phyloP scores from a whole-genome alignment of 2,113 vertebrate genomes.

The Zosterops borbonicus region DNA sequence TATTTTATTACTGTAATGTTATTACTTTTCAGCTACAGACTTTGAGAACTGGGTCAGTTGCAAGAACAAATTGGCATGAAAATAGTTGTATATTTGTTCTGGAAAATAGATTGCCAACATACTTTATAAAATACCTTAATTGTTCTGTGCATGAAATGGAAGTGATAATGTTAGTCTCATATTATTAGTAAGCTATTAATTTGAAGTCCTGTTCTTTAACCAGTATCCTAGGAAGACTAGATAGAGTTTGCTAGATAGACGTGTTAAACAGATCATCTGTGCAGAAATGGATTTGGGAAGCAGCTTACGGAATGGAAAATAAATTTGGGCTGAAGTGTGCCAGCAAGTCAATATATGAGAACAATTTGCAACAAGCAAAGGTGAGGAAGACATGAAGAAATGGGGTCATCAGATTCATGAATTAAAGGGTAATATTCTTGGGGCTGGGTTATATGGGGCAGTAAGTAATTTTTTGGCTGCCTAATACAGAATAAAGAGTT shows the following conservation, averaged over 20 bases:
- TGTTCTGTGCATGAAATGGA: constrained; percentile 3
- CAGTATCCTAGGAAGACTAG: constrained; percentile 1
- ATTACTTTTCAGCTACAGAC: constrained; percentile 53
- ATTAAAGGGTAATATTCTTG: not conserved
- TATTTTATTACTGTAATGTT: constrained; percentile 53
- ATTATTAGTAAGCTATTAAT: not conserved
- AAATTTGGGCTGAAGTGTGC: constrained; percentile 37
- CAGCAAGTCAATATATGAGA: constrained; percentile 50
- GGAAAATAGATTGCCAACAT: constrained; percentile 44
- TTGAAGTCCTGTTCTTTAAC: constrained; percentile 22
- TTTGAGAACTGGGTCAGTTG: constrained; percentile 60
- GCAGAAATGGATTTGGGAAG: constrained; percentile 23
- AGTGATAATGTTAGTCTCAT: constrained; percentile 1
- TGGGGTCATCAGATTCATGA: not conserved
- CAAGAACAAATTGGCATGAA: constrained; percentile 45
- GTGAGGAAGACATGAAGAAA: constrained; percentile 55
- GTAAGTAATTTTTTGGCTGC: not conserved
- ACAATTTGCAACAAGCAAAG: constrained; percentile 40
- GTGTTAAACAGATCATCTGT: constrained; percentile 29
- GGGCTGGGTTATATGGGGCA: not conserved
- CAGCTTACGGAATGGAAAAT: constrained; percentile 51
- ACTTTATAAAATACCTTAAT: constrained; percentile 9
- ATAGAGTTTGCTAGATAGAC: constrained; percentile 15
- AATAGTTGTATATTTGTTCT: constrained; percentile 54
- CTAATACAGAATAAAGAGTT: not conserved